phyloP scores from a whole-genome alignment of 2,113 vertebrate genomes.

The Eulacestoma nigropectus region DNA sequence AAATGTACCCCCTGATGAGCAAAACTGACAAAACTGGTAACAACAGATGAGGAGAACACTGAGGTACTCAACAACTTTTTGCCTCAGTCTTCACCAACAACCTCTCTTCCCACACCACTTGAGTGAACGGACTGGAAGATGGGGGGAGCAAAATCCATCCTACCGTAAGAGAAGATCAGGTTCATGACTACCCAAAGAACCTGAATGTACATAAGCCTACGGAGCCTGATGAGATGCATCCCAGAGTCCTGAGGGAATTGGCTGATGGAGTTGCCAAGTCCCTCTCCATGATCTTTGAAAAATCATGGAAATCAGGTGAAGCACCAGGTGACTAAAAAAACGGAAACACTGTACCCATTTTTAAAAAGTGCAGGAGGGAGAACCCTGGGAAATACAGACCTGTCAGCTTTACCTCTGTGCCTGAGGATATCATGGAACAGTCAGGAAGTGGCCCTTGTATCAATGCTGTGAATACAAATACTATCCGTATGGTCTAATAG shows the following conservation, averaged over 20 bases:
- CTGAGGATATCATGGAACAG: neutral
- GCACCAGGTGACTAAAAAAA: neutral
- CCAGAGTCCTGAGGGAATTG: neutral
- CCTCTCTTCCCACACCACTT: neutral
- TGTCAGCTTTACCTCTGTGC: neutral
- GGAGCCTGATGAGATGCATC: neutral
- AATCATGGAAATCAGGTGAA: neutral
- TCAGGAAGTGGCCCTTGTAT: neutral
- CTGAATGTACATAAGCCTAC: neutral
- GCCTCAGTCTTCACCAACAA: neutral
- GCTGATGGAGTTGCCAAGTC: neutral
- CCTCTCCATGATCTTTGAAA: neutral
- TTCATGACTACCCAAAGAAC: neutral
- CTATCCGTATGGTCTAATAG: neutral
- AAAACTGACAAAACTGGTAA: neutral
- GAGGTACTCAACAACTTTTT: neutral
- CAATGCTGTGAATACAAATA: neutral
- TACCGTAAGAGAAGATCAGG: neutral
- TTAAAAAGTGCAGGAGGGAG: neutral
- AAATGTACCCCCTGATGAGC: neutral
- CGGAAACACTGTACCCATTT: neutral
- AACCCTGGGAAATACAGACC: neutral
- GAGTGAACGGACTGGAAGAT: accelerated
- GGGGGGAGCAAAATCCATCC: neutral
- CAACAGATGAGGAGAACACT: neutral